A percentile compares a stretch with the other conserved stretches of the same genome.
Evolutionary conservation across 2,888 invertebrate genomes (phyloP).

Genomic region (Eupsilia transversa): DNA sequence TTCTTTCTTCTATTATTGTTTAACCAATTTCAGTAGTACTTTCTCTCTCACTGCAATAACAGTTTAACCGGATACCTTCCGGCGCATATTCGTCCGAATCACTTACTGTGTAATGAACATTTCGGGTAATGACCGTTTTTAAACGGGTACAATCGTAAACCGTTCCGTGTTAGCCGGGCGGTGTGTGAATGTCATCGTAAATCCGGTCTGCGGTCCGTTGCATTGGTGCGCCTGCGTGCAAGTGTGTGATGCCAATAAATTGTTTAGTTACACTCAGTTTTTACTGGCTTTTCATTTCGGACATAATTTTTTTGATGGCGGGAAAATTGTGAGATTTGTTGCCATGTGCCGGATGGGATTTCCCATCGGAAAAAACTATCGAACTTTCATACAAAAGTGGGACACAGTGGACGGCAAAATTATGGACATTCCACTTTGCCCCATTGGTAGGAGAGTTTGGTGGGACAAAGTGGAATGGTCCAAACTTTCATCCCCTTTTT

Average conservation of each 20-base stretch:
- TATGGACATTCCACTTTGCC: not conserved
- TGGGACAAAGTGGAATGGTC: not conserved
- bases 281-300: not conserved
- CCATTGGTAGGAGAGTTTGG: not conserved
- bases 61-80: slow-evolving; percentile 34
- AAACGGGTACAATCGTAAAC: slow-evolving; percentile 51
- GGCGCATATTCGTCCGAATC: slow-evolving; percentile 40
- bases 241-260: slow-evolving; percentile 26
- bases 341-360: not conserved
- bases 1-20: not conserved
- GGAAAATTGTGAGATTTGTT: not conserved
- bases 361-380: not conserved
- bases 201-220: slow-evolving; percentile 44
- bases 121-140: slow-evolving; percentile 61
- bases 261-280: slow-evolving; percentile 11
- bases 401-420: not conserved
- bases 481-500: too few species aligned
- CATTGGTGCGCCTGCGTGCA: slow-evolving; percentile 24
- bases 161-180: slow-evolving; percentile 22
- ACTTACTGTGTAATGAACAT: slow-evolving; percentile 55
- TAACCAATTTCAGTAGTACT: too few species aligned
- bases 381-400: not conserved
- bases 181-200: slow-evolving; percentile 54
- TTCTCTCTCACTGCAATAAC: slow-evolving; percentile 15
- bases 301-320: not conserved